A percentile compares a stretch with the other conserved stretches of the same genome.
phyloP scores from a whole-genome alignment of 2,113 vertebrate species.

The Catagonus wagneri region DNA sequence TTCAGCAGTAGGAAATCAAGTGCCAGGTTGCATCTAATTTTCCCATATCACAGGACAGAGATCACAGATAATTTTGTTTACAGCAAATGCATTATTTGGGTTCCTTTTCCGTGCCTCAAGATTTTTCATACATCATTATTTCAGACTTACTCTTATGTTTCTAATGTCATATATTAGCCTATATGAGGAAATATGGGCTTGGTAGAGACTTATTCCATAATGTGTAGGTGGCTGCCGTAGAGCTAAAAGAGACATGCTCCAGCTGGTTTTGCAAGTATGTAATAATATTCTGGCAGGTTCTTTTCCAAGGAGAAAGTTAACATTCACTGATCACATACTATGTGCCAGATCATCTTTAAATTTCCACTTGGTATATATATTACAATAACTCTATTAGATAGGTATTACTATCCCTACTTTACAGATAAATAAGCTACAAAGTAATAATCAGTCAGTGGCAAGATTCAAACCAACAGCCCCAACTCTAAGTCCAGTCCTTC shows the following conservation, averaged over 20 bases:
- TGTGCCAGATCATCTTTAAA: background rate
- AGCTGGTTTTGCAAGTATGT: constrained; percentile 64
- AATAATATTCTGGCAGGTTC: constrained; percentile 42
- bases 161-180: background rate
- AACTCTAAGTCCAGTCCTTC: background rate
- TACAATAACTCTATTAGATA: background rate
- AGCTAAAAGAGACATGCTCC: constrained; percentile 50
- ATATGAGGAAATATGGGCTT: background rate
- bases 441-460: background rate
- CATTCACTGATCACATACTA: constrained; percentile 56
- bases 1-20: background rate
- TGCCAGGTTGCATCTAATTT: background rate
- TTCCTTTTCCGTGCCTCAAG: background rate
- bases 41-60: background rate
- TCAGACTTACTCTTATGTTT: background rate
- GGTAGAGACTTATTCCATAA: constrained; percentile 44
- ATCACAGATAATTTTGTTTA: background rate
- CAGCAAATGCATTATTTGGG: background rate
- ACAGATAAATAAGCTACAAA: constrained; percentile 38
- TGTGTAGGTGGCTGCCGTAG: constrained; percentile 63
- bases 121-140: constrained; percentile 12
- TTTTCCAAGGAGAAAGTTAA: constrained; percentile 65
- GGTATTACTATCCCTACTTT: background rate
- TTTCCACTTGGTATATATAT: constrained; percentile 18
- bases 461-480: constrained; percentile 35